Conservation (phyloP, 2,797 vertebrate genomes). For the Rhinichthys osculus region DNA sequence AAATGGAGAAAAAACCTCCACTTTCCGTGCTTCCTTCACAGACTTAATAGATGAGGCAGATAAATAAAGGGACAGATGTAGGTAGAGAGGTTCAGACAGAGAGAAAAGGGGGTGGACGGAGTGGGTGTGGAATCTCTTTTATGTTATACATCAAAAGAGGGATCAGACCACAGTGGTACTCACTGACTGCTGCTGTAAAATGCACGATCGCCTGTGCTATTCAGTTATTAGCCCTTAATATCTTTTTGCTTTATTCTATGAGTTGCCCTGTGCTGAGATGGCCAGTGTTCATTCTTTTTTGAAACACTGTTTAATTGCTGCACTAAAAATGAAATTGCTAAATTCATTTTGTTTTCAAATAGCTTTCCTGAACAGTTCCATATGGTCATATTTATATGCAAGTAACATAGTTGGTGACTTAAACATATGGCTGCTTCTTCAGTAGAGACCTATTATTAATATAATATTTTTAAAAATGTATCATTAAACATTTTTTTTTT, state of each 20-base stretch:
- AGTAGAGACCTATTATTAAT: not conserved
- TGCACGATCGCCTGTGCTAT: slow-evolving; percentile 59
- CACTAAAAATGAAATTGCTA: not conserved
- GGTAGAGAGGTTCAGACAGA: slow-evolving; percentile 36
- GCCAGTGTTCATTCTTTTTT: not conserved
- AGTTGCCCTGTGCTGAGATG: not conserved
- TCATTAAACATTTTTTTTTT: no score
- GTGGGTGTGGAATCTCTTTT: slow-evolving; percentile 63
- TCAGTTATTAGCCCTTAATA: slow-evolving; percentile 11
- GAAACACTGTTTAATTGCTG: not conserved
- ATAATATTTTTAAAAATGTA: not conserved
- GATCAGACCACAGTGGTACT: slow-evolving; percentile 60
- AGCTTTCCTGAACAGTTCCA: not conserved
- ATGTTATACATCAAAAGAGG: slow-evolving; percentile 68
- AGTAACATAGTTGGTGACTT: not conserved
- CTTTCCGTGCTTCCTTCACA: slow-evolving; percentile 27
- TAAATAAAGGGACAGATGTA: slow-evolving; percentile 21
- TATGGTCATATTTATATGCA: not conserved
- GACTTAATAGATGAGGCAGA: slow-evolving; percentile 43
- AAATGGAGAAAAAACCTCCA: not conserved
- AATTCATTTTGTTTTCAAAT: not conserved
- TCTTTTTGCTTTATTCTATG: not conserved
- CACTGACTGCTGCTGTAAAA: slow-evolving; percentile 30
- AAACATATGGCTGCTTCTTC: not conserved
- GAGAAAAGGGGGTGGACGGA: slow-evolving; percentile 29